These are phyloP conservation scores for Chondrosia reniformis DNA, from an alignment of 37 sponge, comb jelly and placozoan species.

Conservation along the genomic window DNA sequence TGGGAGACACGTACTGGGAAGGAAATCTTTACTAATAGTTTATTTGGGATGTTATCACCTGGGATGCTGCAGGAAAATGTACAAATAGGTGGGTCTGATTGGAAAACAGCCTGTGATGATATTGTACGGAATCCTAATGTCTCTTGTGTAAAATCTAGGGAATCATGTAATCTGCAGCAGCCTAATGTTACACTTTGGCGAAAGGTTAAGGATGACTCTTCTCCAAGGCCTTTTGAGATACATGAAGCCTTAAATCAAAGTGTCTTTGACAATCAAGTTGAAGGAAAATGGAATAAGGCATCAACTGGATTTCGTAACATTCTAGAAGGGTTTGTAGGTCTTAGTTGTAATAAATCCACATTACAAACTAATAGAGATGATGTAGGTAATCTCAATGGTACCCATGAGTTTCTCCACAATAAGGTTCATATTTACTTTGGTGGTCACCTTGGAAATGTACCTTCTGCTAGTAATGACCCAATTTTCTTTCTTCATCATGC, in stretches of 20 bases:
- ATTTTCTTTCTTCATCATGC: slow-evolving; percentile 63
- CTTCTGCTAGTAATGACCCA: slow-evolving; percentile 66
- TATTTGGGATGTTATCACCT: neutral
- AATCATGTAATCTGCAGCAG: neutral
- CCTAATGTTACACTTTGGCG: neutral
- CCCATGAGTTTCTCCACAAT: neutral
- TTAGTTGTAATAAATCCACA: neutral
- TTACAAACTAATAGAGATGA: neutral
- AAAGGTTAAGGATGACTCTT: neutral
- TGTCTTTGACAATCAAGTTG: neutral
- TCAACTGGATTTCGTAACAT: neutral
- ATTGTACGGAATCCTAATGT: neutral
- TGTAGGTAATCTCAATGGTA: neutral
- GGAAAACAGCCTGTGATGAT: neutral
- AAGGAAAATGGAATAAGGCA: neutral
- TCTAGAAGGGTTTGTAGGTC: slow-evolving; percentile 1
- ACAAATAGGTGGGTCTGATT: neutral
- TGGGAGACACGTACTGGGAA: neutral
- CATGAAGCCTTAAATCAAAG: neutral
- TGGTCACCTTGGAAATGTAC: slow-evolving; percentile 39
- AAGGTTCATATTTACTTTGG: neutral
- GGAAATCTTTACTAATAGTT: neutral
- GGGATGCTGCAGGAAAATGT: too few species aligned
- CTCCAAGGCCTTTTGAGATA: neutral
- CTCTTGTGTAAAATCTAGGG: neutral